Conservation (phyloP, 2,888 invertebrate species). For the Ypsolopha scabrella region DNA sequence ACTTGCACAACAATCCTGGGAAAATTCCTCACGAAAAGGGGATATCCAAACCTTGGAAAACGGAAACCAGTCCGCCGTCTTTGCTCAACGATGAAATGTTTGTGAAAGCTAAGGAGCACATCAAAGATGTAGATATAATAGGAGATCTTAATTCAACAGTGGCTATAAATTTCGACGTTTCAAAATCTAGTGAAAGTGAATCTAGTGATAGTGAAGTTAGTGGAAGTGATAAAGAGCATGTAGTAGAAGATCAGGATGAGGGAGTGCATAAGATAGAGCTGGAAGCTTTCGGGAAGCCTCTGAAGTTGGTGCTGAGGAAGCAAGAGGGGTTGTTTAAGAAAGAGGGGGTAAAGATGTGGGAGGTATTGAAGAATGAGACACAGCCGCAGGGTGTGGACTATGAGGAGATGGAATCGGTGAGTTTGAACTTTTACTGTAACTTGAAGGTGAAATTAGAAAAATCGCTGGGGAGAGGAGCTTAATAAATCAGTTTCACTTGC, state of each 20-base stretch:
- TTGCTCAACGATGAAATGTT: conserved; percentile 60
- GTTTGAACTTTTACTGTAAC: conserved; percentile 20
- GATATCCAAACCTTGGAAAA: conserved; percentile 32
- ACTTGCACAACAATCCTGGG: conserved; percentile 23
- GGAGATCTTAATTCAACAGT: conserved; percentile 57
- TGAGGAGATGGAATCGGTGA: conserved; percentile 81
- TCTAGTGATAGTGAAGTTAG: conserved; percentile 29
- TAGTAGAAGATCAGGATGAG: conserved; percentile 45
- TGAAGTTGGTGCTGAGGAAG: conserved; percentile 80
- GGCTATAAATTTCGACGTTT: conserved; percentile 46
- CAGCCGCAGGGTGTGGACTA: conserved; percentile 84
- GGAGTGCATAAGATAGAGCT: conserved; percentile 77
- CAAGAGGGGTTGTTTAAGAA: conserved; percentile 84
- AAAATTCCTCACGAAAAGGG: conserved; percentile 55
- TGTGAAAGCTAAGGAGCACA: conserved; percentile 37
- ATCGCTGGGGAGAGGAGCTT: background rate
- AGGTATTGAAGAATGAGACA: conserved; percentile 81
- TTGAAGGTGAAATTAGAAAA: background rate
- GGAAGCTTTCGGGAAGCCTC: conserved; percentile 82
- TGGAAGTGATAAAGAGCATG: conserved; percentile 37
- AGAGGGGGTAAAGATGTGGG: conserved; percentile 84
- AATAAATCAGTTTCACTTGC: no score
- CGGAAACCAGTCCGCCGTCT: conserved; percentile 41
- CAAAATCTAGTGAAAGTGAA: conserved; percentile 39
- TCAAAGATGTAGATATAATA: conserved; percentile 54